A percentile compares a stretch with the other conserved stretches of the same genome.
Evolutionary conservation across 1,140 invertebrate species (phyloP).

Genomic region (Tetragonula clypearis): DNA sequence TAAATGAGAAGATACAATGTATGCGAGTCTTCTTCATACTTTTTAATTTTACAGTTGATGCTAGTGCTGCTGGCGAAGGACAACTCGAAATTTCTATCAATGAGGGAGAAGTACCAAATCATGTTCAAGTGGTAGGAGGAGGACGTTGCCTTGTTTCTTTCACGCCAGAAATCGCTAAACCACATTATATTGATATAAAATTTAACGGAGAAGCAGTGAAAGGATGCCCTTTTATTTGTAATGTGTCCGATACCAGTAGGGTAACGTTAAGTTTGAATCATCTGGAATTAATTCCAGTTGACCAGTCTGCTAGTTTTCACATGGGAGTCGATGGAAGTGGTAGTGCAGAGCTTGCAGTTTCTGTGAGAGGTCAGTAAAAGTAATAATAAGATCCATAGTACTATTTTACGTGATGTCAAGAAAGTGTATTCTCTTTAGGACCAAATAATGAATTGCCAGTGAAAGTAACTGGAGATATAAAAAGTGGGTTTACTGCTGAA

Average conservation of each 20-base stretch:
- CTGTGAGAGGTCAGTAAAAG: slow-evolving; percentile 86
- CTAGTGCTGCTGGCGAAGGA: slow-evolving; percentile 97
- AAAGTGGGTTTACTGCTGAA: slow-evolving; percentile 93
- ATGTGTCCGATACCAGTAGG: slow-evolving; percentile 90
- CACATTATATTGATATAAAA: slow-evolving; percentile 98
- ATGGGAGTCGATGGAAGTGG: slow-evolving; percentile 94
- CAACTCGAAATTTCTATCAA: slow-evolving; percentile 99
- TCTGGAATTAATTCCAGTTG: slow-evolving; percentile 93
- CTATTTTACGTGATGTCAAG: background rate
- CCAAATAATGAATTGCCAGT: slow-evolving; percentile 91
- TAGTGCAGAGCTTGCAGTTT: slow-evolving; percentile 93
- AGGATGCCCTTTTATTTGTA: slow-evolving; percentile 94
- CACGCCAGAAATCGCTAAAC: slow-evolving; percentile 94
- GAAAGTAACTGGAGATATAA: slow-evolving; percentile 93
- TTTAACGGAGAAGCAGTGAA: slow-evolving; percentile 98
- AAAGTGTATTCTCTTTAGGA: slow-evolving; percentile 74
- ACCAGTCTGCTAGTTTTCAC: slow-evolving; percentile 92
- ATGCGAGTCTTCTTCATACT: background rate
- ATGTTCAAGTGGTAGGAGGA: slow-evolving; percentile 97
- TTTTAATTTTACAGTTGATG: slow-evolving; percentile 89
- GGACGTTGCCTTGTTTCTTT: slow-evolving; percentile 97
- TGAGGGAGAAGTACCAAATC: slow-evolving; percentile 98
- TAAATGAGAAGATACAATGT: background rate
- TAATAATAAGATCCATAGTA: background rate
- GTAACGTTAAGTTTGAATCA: slow-evolving; percentile 90